Evolutionary conservation across 2,113 vertebrate species (phyloP).

Genomic region (Myrmecophaga tridactyla): DNA sequence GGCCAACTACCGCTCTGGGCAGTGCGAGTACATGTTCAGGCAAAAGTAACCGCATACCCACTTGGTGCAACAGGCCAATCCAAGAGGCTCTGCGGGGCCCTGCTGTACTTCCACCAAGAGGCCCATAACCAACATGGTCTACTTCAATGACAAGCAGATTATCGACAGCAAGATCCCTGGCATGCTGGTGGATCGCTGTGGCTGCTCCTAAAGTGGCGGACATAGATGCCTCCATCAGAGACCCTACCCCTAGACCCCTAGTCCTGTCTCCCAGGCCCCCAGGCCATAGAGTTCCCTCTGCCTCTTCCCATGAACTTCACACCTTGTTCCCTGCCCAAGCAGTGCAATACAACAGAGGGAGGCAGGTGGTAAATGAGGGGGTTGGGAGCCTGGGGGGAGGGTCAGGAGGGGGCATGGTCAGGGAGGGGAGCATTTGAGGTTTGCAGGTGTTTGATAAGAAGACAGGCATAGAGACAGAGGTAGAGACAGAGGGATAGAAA

Average conservation of each 20-base stretch:
- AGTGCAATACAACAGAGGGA: constrained; percentile 75
- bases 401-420: constrained; percentile 46
- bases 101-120: constrained; percentile 99
- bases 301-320: constrained; percentile 72
- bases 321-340: constrained; percentile 74
- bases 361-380: constrained; percentile 66
- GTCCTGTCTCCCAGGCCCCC: constrained; percentile 34
- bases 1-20: constrained; percentile 99
- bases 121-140: constrained; percentile 99
- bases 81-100: constrained; percentile 95
- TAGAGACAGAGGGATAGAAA: constrained; percentile 64
- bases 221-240: constrained; percentile 57
- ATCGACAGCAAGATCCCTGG: constrained; percentile 99
- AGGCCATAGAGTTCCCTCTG: constrained; percentile 61
- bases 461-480: constrained; percentile 62
- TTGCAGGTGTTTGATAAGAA: constrained; percentile 70
- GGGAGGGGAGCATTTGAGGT: constrained; percentile 62
- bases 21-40: constrained; percentile 99
- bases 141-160: constrained; percentile 99
- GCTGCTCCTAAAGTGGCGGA: constrained; percentile 91
- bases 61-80: constrained; percentile 97
- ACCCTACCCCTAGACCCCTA: constrained; percentile 63
- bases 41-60: constrained; percentile 99
- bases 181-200: constrained; percentile 98
- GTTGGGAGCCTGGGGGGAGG: constrained; percentile 42